These are phyloP conservation scores for Nerophis lumbriciformis DNA, from an alignment of 2,113 vertebrate species.

Conservation along the genomic window DNA sequence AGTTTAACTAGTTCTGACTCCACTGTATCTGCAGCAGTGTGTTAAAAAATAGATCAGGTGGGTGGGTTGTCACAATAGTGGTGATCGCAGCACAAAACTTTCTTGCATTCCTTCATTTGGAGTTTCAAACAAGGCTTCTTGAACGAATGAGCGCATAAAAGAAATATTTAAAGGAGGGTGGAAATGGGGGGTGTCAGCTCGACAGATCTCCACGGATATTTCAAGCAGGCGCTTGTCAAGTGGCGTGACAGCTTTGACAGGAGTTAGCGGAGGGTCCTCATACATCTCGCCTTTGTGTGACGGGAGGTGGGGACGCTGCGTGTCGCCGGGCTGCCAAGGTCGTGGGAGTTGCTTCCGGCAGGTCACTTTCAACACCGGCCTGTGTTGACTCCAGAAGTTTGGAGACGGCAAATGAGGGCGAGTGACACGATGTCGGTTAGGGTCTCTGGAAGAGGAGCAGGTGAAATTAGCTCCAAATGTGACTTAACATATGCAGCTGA, in stretches of 20 bases:
- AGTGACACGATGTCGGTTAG: not conserved
- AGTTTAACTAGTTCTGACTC: no score
- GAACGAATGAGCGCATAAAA: constrained; percentile 37
- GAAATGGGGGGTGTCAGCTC: not conserved
- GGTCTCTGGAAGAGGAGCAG: constrained; percentile 2
- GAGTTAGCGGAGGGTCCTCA: constrained; percentile 52
- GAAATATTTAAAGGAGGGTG: constrained; percentile 33
- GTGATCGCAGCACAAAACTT: not conserved
- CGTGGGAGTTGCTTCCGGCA: constrained; percentile 33
- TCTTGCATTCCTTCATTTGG: constrained; percentile 11
- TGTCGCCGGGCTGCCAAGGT: constrained; percentile 44
- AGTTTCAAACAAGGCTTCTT: constrained; percentile 10
- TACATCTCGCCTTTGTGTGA: constrained; percentile 45
- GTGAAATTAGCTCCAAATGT: constrained; percentile 25
- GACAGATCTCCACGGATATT: constrained; percentile 43
- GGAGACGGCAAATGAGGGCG: not conserved
- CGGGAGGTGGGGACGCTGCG: constrained; percentile 31
- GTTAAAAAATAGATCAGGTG: no score
- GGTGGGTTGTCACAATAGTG: no score
- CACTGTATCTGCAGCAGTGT: no score
- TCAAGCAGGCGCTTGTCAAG: constrained; percentile 53
- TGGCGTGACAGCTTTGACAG: constrained; percentile 64
- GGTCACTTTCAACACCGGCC: constrained; percentile 46
- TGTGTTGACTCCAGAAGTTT: constrained; percentile 54
- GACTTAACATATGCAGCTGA: constrained; percentile 17